Evolutionary conservation across 2,888 invertebrate genomes (phyloP), one percentile per base, ranked within the genome.

Genomic region (Yponomeuta malinellus): DNA sequence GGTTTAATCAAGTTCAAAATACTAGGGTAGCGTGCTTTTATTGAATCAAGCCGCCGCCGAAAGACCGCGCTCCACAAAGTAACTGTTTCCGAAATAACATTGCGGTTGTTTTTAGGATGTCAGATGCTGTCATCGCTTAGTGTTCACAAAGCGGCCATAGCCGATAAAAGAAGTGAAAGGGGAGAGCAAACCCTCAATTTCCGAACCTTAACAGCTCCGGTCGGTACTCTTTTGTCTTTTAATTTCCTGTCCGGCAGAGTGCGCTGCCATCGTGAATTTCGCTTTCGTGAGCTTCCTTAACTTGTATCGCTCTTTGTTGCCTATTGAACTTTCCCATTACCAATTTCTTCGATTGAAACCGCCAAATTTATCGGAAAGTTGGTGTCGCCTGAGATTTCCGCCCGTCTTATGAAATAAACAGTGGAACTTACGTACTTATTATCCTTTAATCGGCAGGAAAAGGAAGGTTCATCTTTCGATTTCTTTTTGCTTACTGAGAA

Each of bases 241-340:
- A 90, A 91, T 92, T 91, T 91, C 91, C 90, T 89, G 89, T 83
- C 86, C 86, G 83, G 84, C 81, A 85, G 84, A 87, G 85, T 84
- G 83, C 72, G 85, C 84, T 84, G 79, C 84, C 81, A 83, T 86
- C 86, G 84, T 86, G 86, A 90, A 88, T 90, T 91, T 90, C 80
- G 83, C 86, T 90, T 90, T 89, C 88, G 86, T 86, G 85, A 86
- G 86, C 88, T 87, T 90, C 89, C 88, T 89, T 92, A 89, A 89
- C 88, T 90, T 90, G 86, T 89, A 86, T 87, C 88, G 81, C 80
- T 83, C 87, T 90, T 89, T 90, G 89, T 87, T 89, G 82, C 86
- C 83, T 87, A 89, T 89, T 89, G 88, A 92, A 90, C 90, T 91
- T 92, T 90, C 87, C 88, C 88, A 90, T 92, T 90, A 91, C 86